Conservation (phyloP, 2,113 vertebrate genomes). For the Channa argus region DNA sequence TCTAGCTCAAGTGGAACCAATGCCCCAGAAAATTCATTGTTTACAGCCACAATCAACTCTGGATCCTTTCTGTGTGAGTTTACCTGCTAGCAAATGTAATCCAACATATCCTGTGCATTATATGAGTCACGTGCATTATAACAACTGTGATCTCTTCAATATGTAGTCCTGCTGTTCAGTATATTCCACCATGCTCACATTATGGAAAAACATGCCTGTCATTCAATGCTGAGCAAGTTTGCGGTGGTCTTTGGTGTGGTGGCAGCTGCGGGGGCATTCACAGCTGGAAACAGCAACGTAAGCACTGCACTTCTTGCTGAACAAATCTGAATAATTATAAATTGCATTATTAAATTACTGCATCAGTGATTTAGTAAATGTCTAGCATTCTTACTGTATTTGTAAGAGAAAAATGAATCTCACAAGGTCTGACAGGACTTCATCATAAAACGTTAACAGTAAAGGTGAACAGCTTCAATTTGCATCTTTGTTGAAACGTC, state of each 20-base stretch:
- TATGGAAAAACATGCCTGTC: constrained; percentile 70
- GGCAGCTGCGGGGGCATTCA: constrained; percentile 74
- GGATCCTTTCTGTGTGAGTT: constrained; percentile 84
- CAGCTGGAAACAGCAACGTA: constrained; percentile 85
- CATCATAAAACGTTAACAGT: background rate
- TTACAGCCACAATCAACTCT: constrained; percentile 79
- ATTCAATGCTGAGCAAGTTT: constrained; percentile 72
- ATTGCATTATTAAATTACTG: background rate
- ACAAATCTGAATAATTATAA: background rate
- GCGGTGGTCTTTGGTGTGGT: constrained; percentile 76
- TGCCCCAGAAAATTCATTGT: constrained; percentile 81
- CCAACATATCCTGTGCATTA: background rate
- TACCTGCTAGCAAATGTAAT: background rate
- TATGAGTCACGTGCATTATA: background rate
- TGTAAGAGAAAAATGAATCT: background rate
- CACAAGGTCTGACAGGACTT: background rate
- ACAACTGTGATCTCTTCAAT: constrained; percentile 12
- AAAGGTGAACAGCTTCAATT: constrained; percentile 6
- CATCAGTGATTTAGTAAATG: background rate
- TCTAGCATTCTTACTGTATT: background rate
- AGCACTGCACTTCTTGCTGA: constrained; percentile 41
- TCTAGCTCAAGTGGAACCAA: constrained; percentile 79
- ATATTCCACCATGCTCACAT: constrained; percentile 84
- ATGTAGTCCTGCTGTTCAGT: constrained; percentile 80
- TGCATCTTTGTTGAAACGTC: constrained; percentile 12